Percentiles rank a stretch among this genome's conserved stretches.
These are phyloP conservation scores for Malurus elegans DNA, from an alignment of 2,113 vertebrate species.

Conservation along the genomic window DNA sequence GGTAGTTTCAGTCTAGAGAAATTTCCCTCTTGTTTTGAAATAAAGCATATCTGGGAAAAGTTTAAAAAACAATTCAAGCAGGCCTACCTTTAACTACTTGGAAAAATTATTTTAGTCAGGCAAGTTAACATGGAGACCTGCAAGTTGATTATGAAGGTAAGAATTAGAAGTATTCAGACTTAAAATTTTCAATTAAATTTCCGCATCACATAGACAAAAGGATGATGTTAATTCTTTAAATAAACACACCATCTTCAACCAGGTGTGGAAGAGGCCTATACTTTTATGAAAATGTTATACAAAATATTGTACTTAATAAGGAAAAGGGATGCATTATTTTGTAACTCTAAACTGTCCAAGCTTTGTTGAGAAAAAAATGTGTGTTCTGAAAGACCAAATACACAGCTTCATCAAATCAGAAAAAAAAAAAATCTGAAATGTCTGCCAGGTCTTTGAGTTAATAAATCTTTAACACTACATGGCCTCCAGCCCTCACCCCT, in stretches of 20 bases:
- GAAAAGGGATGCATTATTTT: neutral
- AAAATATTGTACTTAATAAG: neutral
- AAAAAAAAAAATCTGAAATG: neutral
- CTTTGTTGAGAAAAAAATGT: neutral
- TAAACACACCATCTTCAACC: neutral
- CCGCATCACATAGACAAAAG: neutral
- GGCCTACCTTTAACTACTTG: neutral
- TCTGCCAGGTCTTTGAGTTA: neutral
- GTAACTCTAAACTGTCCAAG: neutral
- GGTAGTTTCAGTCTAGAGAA: neutral
- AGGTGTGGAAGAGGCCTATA: neutral
- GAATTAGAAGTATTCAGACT: neutral
- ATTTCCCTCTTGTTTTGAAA: neutral
- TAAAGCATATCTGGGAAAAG: neutral
- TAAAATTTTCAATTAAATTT: neutral
- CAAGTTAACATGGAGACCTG: neutral
- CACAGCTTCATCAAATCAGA: neutral
- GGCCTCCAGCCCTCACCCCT: neutral
- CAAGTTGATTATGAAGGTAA: neutral
- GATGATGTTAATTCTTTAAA: neutral
- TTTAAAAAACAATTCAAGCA: neutral
- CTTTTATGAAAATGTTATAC: neutral
- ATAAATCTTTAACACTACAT: neutral
- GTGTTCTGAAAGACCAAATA: neutral
- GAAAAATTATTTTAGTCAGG: neutral